Conservation (phyloP, 2,888 invertebrate genomes). For the Rhimphoctona megacephalus region DNA sequence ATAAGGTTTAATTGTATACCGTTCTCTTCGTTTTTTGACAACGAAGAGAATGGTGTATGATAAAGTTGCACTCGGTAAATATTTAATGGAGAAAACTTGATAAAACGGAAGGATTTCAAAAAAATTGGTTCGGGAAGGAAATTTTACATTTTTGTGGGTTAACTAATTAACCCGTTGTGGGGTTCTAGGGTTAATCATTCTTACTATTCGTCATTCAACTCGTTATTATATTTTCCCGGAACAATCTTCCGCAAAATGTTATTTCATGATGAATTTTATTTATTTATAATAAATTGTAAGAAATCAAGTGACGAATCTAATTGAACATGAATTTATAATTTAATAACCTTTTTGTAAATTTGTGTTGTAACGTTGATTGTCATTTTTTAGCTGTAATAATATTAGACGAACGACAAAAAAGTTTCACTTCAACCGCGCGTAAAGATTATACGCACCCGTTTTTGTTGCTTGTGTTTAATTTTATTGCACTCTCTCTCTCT, state of each 20-base stretch:
- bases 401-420: neutral
- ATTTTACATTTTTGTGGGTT: too few relatives aligned
- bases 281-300: neutral
- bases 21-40: too few relatives aligned
- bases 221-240: neutral
- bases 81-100: too few relatives aligned
- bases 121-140: too few relatives aligned
- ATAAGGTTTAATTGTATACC: too few relatives aligned
- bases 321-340: neutral
- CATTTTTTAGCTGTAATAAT: neutral
- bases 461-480: constrained; percentile 22
- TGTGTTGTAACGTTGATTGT: neutral
- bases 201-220: too few relatives aligned
- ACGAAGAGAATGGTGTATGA: too few relatives aligned
- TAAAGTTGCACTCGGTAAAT: too few relatives aligned
- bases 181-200: neutral
- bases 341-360: too few relatives aligned
- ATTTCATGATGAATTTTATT: neutral
- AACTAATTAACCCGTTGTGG: too few relatives aligned
- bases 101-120: too few relatives aligned
- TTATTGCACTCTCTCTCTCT: too few relatives aligned
- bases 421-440: neutral
- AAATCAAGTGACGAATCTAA: neutral
- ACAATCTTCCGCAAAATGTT: neutral
- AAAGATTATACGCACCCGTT: neutral